These are phyloP conservation scores for Tyrannus savana DNA, from an alignment of 2,113 vertebrate species.

Conservation along the genomic window DNA sequence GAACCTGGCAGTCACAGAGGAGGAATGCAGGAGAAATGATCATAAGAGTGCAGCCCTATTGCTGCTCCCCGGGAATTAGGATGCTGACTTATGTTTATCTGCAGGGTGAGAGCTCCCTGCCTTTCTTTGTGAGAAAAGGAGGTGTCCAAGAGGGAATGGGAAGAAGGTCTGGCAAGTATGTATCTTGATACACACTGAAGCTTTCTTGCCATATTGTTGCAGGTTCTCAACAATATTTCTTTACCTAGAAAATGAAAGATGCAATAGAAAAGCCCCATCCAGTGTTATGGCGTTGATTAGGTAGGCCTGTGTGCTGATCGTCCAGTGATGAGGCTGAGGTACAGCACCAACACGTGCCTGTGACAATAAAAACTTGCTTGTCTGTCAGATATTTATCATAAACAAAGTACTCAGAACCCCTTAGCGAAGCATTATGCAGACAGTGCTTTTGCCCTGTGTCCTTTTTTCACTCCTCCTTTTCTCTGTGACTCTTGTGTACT, in stretches of 20 bases:
- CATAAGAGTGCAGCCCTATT: rapidly evolving
- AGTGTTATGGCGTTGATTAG: rapidly evolving
- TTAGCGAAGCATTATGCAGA: not conserved
- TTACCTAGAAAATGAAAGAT: not conserved
- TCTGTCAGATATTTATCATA: not conserved
- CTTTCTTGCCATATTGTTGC: not conserved
- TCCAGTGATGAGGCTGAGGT: not conserved
- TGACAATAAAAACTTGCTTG: not conserved
- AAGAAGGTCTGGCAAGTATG: not conserved
- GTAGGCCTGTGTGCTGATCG: not conserved
- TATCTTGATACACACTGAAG: not conserved
- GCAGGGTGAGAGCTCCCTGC: not conserved
- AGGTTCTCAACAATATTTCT: not conserved
- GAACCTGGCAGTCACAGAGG: not conserved
- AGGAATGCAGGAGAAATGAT: not conserved
- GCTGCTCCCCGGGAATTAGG: not conserved
- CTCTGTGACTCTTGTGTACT: not conserved
- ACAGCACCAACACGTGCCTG: rapidly evolving
- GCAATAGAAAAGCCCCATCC: not conserved
- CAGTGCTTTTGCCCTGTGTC: not conserved
- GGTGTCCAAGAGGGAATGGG: not conserved
- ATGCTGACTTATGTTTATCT: not conserved
- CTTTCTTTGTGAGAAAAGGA: not conserved
- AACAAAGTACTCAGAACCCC: not conserved
- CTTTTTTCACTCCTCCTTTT: not conserved